These are phyloP conservation scores for Alentia gelatinosa DNA, from an alignment of 2,888 invertebrate genomes.

Conservation along the genomic window DNA sequence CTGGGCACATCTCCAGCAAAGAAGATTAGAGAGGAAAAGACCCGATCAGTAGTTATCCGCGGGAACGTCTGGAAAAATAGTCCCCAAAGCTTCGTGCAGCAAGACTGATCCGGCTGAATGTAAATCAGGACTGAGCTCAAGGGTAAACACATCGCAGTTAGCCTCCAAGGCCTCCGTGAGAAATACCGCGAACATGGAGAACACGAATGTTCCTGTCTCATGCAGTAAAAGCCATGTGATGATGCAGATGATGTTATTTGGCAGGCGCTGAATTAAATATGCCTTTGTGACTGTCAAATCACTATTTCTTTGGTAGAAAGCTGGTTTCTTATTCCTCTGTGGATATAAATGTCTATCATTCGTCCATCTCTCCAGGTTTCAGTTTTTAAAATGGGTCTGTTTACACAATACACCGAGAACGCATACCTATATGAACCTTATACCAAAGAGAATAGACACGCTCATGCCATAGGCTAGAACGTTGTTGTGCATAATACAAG, in stretches of 20 bases:
- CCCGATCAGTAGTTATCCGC: neutral
- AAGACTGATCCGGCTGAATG: neutral
- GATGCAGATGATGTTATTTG: neutral
- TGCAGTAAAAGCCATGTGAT: neutral
- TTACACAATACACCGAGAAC: too few species aligned
- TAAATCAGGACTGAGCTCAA: neutral
- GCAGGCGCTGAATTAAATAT: neutral
- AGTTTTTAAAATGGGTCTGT: too few species aligned
- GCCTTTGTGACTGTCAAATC: conserved; percentile 1
- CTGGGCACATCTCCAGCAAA: too few species aligned
- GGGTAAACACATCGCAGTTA: neutral
- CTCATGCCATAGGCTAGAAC: too few species aligned
- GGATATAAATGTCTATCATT: too few species aligned
- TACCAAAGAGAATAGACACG: too few species aligned
- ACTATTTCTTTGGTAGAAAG: too few species aligned
- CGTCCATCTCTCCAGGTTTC: too few species aligned
- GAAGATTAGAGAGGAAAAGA: neutral
- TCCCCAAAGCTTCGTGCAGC: neutral
- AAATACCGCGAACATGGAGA: neutral
- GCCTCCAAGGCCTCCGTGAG: neutral
- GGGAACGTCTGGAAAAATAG: neutral
- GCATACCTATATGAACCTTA: too few species aligned
- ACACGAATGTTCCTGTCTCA: neutral
- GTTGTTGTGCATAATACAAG: too few species aligned
- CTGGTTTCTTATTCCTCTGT: too few species aligned